phyloP scores from a whole-genome alignment of 2,113 vertebrate genomes.

The Petroica traversi region DNA sequence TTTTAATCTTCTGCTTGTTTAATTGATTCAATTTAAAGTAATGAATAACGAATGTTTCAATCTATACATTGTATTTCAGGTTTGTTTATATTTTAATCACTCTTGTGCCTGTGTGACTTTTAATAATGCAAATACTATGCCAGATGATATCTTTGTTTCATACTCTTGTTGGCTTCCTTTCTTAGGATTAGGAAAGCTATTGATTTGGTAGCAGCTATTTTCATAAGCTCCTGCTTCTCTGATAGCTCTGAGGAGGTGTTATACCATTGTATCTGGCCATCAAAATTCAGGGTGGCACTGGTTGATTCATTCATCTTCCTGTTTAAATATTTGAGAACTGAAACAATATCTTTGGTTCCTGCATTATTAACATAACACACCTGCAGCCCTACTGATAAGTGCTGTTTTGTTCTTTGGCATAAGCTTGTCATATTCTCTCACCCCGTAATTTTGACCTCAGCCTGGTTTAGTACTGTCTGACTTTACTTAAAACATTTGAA shows the following conservation, averaged over 20 bases:
- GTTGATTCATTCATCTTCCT: not conserved
- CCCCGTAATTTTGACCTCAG: not conserved
- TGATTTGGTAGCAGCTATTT: not conserved
- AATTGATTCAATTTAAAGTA: not conserved
- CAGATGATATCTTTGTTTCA: not conserved
- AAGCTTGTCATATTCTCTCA: not conserved
- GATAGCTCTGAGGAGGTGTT: not conserved
- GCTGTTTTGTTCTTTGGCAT: not conserved
- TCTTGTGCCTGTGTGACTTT: not conserved
- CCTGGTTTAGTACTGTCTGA: not conserved
- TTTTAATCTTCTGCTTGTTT: not conserved
- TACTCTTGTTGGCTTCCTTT: not conserved
- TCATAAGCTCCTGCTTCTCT: not conserved
- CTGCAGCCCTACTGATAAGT: not conserved
- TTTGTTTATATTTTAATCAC: not conserved
- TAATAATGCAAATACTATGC: not conserved
- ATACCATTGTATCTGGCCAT: fast-evolving
- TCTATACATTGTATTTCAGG: not conserved
- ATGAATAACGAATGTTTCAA: not conserved
- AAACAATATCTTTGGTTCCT: not conserved
- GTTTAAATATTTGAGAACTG: not conserved
- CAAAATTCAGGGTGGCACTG: not conserved
- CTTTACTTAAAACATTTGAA: not conserved
- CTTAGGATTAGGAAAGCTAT: not conserved
- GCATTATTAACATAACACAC: not conserved